Conservation (phyloP, 2,113 vertebrate genomes). For the Lichenostomus cassidix region DNA sequence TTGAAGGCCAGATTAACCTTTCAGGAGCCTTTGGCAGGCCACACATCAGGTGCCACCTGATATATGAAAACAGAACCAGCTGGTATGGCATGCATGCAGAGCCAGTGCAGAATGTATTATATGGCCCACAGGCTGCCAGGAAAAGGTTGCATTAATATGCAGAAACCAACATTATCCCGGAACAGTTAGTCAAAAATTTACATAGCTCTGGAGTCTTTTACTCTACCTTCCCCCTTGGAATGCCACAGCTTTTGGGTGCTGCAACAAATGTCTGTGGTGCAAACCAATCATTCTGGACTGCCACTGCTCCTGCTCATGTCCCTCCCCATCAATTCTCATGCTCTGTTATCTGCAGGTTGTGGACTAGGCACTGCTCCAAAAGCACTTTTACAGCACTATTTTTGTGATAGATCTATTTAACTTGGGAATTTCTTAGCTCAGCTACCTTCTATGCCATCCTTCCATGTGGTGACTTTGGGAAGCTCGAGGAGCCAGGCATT, state of each 20-base stretch:
- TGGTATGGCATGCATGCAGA: background rate
- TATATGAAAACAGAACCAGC: background rate
- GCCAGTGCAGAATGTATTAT: background rate
- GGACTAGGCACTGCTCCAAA: background rate
- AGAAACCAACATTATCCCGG: background rate
- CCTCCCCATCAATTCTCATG: background rate
- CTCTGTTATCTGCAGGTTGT: background rate
- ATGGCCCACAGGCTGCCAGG: background rate
- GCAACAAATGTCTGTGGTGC: background rate
- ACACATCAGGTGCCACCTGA: background rate
- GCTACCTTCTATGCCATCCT: background rate
- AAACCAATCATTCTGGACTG: accelerated
- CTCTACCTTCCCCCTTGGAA: background rate
- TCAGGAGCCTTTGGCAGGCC: background rate
- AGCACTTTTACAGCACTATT: background rate
- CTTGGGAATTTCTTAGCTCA: background rate
- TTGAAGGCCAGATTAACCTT: background rate
- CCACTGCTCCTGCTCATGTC: background rate
- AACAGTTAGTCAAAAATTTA: background rate
- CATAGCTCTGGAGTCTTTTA: background rate
- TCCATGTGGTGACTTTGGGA: background rate
- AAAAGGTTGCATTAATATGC: background rate
- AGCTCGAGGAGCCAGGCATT: background rate
- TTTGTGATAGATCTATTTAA: background rate
- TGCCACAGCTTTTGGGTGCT: background rate